phyloP scores from a whole-genome alignment of 2,113 vertebrate genomes.

The Sminthopsis crassicaudata region DNA sequence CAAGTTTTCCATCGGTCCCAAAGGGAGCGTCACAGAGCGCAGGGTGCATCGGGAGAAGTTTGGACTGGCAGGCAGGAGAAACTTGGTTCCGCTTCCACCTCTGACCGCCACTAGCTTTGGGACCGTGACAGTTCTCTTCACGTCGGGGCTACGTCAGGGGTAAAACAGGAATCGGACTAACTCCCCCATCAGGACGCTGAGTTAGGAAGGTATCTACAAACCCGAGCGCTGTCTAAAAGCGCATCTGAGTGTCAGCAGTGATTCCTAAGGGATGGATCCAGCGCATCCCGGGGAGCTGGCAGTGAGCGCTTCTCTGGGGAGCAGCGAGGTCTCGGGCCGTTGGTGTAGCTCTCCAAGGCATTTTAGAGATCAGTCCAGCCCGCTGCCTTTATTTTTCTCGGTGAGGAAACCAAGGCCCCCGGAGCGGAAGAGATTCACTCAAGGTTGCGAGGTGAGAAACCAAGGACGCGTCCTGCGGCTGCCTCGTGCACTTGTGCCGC shows the following conservation, averaged over 20 bases:
- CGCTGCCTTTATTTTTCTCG: neutral
- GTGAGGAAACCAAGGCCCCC: neutral
- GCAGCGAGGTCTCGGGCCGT: neutral
- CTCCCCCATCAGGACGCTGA: neutral
- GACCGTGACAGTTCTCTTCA: neutral
- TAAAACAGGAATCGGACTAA: neutral
- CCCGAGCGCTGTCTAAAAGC: neutral
- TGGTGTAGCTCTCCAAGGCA: neutral
- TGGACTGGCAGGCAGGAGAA: neutral
- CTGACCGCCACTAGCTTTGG: neutral
- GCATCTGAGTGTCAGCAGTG: neutral
- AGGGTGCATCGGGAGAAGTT: neutral
- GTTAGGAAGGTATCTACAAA: neutral
- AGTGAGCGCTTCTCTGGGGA: neutral
- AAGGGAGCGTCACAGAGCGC: neutral
- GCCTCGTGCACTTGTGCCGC: constrained; percentile 93
- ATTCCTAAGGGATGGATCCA: neutral
- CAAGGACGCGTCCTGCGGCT: constrained; percentile 88
- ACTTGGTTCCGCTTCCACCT: neutral
- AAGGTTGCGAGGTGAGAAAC: no score
- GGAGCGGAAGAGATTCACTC: no score
- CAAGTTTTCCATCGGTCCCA: neutral
- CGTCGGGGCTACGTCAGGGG: neutral
- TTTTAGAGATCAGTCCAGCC: neutral
- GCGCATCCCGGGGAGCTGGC: no score